phyloP scores from a whole-genome alignment of 2,888 invertebrate species.

The Sipha maydis region DNA sequence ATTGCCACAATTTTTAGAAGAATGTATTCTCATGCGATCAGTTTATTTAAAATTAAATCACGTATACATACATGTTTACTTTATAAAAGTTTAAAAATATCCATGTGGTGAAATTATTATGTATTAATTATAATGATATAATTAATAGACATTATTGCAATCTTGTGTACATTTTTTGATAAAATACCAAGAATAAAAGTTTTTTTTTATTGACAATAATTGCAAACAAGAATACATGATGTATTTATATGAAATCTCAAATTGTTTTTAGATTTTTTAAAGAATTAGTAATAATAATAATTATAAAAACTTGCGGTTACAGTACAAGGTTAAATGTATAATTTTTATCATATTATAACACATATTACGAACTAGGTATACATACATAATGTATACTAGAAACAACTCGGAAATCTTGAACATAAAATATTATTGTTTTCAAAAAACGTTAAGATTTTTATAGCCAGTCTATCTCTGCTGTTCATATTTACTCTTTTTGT shows the following conservation, averaged over 20 bases:
- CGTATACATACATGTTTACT: too few species aligned
- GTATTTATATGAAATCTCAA: not conserved
- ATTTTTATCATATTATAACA: not conserved
- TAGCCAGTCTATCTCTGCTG: not conserved
- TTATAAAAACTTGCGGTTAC: not conserved
- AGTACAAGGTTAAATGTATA: not conserved
- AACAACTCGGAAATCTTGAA: not conserved
- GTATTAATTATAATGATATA: too few species aligned
- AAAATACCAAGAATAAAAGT: too few species aligned
- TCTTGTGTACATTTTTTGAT: too few species aligned
- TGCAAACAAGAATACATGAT: not conserved
- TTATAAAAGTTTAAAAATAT: too few species aligned
- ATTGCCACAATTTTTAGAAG: too few species aligned
- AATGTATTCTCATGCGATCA: too few species aligned
- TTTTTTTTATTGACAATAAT: too few species aligned
- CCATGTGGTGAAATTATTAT: too few species aligned
- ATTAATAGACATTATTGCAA: too few species aligned
- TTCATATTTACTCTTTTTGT: not conserved
- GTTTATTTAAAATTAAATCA: too few species aligned
- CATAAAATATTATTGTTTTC: not conserved
- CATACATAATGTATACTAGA: not conserved
- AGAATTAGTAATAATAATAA: not conserved
- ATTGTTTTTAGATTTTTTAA: not conserved
- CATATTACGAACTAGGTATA: too few species aligned
- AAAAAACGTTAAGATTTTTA: not conserved